Evolutionary conservation across 2,888 invertebrate genomes (phyloP), one percentile per base, ranked within the genome.

Genomic region (Mamestra brassicae): DNA sequence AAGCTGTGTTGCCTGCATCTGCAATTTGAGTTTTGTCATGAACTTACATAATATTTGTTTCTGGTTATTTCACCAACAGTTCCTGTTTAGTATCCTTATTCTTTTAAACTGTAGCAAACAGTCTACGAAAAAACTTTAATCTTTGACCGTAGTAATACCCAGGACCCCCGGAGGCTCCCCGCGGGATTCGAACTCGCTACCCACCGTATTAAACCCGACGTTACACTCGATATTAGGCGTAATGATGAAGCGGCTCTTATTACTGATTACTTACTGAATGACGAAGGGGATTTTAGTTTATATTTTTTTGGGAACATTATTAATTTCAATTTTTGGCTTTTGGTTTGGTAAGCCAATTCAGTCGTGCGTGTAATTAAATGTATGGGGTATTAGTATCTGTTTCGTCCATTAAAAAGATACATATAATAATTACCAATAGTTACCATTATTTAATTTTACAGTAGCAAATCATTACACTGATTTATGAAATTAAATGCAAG

Each of bases 121-220:
- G 17, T 74, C 77, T 61, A 3, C 2, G 3, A 54, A 50, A 5
- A n/a, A 60, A 45, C 11, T 17, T 47, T 86, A 87, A 61, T 94
- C 94, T 93, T 76, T 93, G 92, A 50, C 73, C 71, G 80, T 90
- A 92, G 80, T 90, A 92, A 89, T 86, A 88, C 85, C 57, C 68
- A 80, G 89, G 88, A 91, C 92, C 94, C 95, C 94, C 86, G 91
- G 91, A 87, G 76, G 93, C 76, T 80, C 93, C 92, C 94, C 90
- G 90, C 94, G 93, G 95, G 94, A 91, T 80, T 89, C 91, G 79
- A 92, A 91, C 91, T 87, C 91, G 92, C 93, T 93, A 92, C 92
- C 91, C 90, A 84, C 87, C 88, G 88, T 90, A 92, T 93, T 92
- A 92, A 93, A 92, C 84, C 87, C 75, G 91, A 91, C 90, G 90